Evolutionary conservation across 1,140 invertebrate genomes (phyloP).

Genomic region (Meteorus sp.): DNA sequence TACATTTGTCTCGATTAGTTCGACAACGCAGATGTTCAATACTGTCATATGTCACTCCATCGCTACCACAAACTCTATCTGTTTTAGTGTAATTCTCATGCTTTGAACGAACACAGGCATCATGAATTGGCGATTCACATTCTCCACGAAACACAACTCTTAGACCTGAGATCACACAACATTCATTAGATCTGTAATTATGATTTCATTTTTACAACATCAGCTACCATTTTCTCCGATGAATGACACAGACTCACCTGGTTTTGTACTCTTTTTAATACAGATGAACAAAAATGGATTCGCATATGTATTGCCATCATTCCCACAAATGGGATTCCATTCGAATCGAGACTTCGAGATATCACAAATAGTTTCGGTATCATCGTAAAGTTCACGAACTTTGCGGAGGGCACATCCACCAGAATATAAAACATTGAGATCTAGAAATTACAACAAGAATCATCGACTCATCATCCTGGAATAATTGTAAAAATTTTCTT

Average conservation of each 20-base stretch:
- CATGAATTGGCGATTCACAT: constrained; percentile 34
- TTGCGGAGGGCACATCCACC: constrained; percentile 42
- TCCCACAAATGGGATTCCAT: constrained; percentile 47
- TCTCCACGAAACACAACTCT: constrained; percentile 34
- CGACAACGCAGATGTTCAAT: constrained; percentile 43
- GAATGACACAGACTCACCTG: too few relatives aligned
- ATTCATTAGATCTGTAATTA: background rate
- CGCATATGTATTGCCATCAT: constrained; percentile 41
- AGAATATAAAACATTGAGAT: constrained; percentile 39
- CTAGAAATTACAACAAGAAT: constrained; percentile 31
- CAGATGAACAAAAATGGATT: constrained; percentile 49
- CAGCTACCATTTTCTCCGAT: too few relatives aligned
- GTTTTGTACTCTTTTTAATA: too few relatives aligned
- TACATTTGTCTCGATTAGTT: constrained; percentile 40
- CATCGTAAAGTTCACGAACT: constrained; percentile 28
- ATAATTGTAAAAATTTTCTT: too few relatives aligned
- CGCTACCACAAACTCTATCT: constrained; percentile 42
- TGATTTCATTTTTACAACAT: too few relatives aligned
- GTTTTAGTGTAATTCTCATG: constrained; percentile 17
- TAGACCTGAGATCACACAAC: constrained; percentile 30
- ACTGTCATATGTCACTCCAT: constrained; percentile 43
- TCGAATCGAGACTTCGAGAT: constrained; percentile 41
- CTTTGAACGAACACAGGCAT: constrained; percentile 33
- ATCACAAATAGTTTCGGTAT: constrained; percentile 32
- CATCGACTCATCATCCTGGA: constrained; percentile 11